Conservation (phyloP, 2,113 vertebrate genomes). For the Myiagra hebetior region DNA sequence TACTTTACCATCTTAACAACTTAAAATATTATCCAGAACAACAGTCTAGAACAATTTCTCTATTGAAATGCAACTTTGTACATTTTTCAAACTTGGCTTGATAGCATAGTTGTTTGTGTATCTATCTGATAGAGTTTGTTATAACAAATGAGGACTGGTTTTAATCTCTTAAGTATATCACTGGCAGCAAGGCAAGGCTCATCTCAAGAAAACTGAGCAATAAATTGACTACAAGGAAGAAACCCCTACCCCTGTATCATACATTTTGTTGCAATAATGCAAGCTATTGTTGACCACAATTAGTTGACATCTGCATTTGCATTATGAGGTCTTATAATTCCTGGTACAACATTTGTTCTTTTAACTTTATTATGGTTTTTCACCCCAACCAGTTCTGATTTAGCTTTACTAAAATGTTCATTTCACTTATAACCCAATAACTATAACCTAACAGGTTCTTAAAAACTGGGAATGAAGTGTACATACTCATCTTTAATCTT, state of each 20-base stretch:
- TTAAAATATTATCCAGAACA: neutral
- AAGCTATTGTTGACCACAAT: neutral
- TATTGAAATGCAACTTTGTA: neutral
- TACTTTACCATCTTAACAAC: neutral
- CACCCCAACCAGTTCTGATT: neutral
- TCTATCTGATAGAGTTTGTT: neutral
- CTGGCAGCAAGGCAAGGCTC: neutral
- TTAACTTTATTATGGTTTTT: neutral
- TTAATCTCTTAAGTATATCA: neutral
- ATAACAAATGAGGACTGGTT: neutral
- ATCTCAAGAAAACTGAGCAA: neutral
- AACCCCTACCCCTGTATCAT: neutral
- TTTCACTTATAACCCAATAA: neutral
- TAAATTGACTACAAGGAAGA: neutral
- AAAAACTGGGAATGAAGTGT: neutral
- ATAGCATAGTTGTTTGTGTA: neutral
- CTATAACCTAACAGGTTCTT: neutral
- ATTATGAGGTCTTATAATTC: neutral
- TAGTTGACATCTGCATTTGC: neutral
- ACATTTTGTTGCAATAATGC: neutral
- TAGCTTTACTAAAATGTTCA: neutral
- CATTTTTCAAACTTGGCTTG: neutral
- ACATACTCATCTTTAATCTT: neutral
- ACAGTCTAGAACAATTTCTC: neutral
- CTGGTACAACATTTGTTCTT: neutral